Evolutionary conservation across 1,140 invertebrate species (phyloP), one percentile per base, ranked within the genome.

Genomic region (Babylonia areolata): DNA sequence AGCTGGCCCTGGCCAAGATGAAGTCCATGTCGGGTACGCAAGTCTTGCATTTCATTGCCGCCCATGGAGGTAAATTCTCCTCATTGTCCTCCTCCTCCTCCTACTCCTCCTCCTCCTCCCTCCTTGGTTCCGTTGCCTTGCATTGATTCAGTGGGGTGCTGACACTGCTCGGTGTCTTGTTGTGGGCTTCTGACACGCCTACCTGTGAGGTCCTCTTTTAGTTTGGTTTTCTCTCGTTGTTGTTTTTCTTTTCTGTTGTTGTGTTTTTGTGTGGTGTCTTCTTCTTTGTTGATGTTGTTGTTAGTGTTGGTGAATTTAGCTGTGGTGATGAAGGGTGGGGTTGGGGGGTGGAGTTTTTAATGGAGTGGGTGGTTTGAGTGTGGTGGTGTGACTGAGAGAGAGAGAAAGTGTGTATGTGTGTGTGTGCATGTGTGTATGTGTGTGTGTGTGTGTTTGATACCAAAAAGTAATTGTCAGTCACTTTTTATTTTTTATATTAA

Each of bases 1-100:
- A 97, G 85, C 94, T 97, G 33, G 95, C 95, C 33, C 95, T 86
- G 95, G 96, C 95, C 93, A 95, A 97, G 93, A 89, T 92, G 81
- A 89, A 91, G 80, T 69, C 89, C 96, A 96, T 93, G 96, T 93
- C 91, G 86, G 92, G 91, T 92, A 93, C 87, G 91, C 87, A 92
- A 81, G 87, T 93, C 86, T 90, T 93, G 88, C 89, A 90, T 87
- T 89, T 86, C 81, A 89, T 92, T 87, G 91, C 90, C 35, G 77
- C 85, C 51, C 86, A 88, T 79, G 90, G 90, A 93, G 92, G 92
- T 92, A 92, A 86, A 88, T 87, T 85, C 31, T 35, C 80, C 20
- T 64, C 79, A 64, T 15, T 37, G 3, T 78, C 51, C 37, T n/a
- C 23, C 9, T 37, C 37, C 58, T 51, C 71, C 17, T 42, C 42